Evolutionary conservation across 2,888 invertebrate genomes (phyloP).

Genomic region (Cheilosia variabilis): DNA sequence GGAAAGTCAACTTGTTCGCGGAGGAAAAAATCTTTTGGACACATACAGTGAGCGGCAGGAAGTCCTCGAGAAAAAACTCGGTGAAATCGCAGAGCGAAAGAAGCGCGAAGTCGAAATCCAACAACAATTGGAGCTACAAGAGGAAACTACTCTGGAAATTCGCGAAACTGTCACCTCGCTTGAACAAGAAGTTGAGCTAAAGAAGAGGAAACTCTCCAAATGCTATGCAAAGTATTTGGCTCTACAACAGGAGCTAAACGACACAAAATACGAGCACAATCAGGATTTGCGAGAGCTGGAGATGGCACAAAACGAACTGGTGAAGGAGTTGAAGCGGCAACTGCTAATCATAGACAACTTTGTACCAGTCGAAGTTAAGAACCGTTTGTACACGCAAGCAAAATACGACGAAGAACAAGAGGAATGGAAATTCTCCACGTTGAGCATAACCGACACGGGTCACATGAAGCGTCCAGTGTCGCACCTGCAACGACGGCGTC

Average conservation of each 20-base stretch:
- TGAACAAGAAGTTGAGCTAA: constrained; percentile 98
- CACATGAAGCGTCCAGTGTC: constrained; percentile 87
- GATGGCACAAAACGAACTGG: constrained; percentile 94
- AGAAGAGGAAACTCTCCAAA: constrained; percentile 95
- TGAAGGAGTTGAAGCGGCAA: constrained; percentile 95
- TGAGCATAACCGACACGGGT: constrained; percentile 83
- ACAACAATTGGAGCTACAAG: constrained; percentile 96
- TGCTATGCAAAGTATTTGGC: constrained; percentile 92
- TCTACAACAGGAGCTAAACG: constrained; percentile 90
- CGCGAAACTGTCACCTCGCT: constrained; percentile 95
- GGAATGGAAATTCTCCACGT: constrained; percentile 86
- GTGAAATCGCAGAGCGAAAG: constrained; percentile 94
- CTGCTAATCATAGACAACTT: constrained; percentile 95
- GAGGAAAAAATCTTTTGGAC: constrained; percentile 97
- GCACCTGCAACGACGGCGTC: constrained; percentile 86
- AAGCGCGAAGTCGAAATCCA: constrained; percentile 92
- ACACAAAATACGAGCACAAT: constrained; percentile 94
- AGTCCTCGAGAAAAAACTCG: constrained; percentile 92
- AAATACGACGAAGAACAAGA: constrained; percentile 93
- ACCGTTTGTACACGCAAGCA: constrained; percentile 89
- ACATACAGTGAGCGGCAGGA: constrained; percentile 97
- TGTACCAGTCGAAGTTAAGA: constrained; percentile 92
- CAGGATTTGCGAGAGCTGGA: constrained; percentile 96
- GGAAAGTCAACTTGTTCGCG: constrained; percentile 97
- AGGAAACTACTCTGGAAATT: constrained; percentile 95